Base-by-base conservation (phyloP, 2,113 vertebrate genomes). In the Martes martes region DNA sequence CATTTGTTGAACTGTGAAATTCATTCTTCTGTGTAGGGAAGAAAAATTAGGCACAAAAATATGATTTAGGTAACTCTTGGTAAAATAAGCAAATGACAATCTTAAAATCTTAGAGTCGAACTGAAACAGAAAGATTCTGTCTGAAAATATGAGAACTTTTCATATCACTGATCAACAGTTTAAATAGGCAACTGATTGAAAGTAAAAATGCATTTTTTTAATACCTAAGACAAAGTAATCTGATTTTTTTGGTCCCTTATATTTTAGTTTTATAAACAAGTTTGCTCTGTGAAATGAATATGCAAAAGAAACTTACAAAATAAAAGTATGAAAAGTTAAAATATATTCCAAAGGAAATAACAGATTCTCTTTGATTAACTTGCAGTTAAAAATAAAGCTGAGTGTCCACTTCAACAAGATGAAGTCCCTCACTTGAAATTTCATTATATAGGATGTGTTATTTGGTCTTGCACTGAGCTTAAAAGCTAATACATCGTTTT, bases 321-420 rank as follows among this genome's bases (percentile, higher is more conserved):
- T 93, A 96, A 96, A 97, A 96, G 89, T 85, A 95, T 97, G 93
- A 89, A 89, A 97, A 89, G 71, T 95, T 95, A 97, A 97, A 98
- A 97, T 95, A 95, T 94, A 97, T 97, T 95, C 61, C 80, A 95
- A 97, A 97, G 84, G 85, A 98, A 98, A 88, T 97, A 97, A 97
- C 4, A 90, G 81, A 97, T 91, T 96, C 39, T 96, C 81, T 98
- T 96, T 91, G 69, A 52, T 90, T 96, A 96, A 96, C 93, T 96
- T 96, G 83, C 74, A 98, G 92, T 98, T 98, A 98, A 98, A 98
- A 97, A 98, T 98, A 98, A 98, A 98, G 97, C 76, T 98, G 94
- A 98, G 96, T 97, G 95, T 98, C 97, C 95, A 97, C 93, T 98
- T 98, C 96, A 97, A 98, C 94, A 95, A 97, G 96, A 97, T 98